These are phyloP conservation scores for Petroica traversi DNA, from an alignment of 2,113 vertebrate genomes.

Conservation along the genomic window DNA sequence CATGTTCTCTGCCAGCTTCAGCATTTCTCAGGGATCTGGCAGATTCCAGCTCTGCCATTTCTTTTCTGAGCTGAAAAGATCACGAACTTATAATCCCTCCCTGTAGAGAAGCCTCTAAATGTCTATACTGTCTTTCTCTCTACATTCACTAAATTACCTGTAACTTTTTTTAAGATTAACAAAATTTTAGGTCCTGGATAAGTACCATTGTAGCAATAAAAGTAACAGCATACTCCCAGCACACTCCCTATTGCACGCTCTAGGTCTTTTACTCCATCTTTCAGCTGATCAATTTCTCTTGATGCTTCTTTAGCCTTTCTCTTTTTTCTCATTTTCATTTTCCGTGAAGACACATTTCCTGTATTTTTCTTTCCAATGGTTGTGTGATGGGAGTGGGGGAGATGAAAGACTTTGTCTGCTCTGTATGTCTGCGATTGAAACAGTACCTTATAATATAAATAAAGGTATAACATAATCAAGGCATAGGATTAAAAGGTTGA, in stretches of 20 bases:
- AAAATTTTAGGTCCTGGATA: neutral
- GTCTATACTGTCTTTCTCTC: neutral
- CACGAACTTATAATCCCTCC: neutral
- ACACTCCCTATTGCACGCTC: neutral
- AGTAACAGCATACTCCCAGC: neutral
- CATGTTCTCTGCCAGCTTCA: neutral
- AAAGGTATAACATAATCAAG: constrained; percentile 35
- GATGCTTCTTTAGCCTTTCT: neutral
- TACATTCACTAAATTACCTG: neutral
- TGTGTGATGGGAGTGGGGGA: neutral
- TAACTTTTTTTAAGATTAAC: neutral
- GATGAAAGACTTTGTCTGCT: neutral
- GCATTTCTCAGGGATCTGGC: neutral
- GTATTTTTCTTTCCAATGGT: neutral
- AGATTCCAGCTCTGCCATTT: neutral
- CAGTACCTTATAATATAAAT: constrained; percentile 3
- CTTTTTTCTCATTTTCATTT: neutral
- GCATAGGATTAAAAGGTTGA: constrained; percentile 34
- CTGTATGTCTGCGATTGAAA: neutral
- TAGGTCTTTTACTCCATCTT: neutral
- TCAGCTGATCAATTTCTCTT: neutral
- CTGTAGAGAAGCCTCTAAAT: neutral
- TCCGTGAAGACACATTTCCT: neutral
- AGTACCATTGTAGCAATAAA: neutral
- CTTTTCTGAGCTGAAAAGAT: neutral